Base-by-base conservation (phyloP, 1,140 invertebrate genomes). In the Psix sp. region DNA sequence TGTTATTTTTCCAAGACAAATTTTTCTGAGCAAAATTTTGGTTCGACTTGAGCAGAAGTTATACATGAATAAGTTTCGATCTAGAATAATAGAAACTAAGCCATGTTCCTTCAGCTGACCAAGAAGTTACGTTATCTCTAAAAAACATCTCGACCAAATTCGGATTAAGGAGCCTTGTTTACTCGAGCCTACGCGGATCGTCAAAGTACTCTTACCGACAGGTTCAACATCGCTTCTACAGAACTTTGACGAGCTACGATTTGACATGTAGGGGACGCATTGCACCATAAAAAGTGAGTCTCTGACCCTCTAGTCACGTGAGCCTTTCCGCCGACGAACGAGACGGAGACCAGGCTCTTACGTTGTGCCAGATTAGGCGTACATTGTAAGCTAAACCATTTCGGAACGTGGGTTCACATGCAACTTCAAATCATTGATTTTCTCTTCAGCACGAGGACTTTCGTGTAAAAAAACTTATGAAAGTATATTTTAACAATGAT, bases 211-310 rank as follows among this genome's bases (percentile, higher is more conserved):
- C 17, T 39, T 42, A 16, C n/a, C 11, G 31, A 45, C 68, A 72
- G 68, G 68, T 72, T 57, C 40, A 31, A 52, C 10, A 16, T 49
- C 16, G 26, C 54, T 51, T 11, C 17, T 65, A 31, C 35, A 20
- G 31, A 33, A 33, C 29, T 35, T 66, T 70, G 56, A 56, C 56
- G 40, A 57, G 56, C 51, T 31, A 33, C 20, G 43, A 45, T 66
- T 40, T 26, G 66, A 67, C 66, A 49, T 43, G 39, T 14, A 65
- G 45, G 49, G 60, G 31, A 70, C 43, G 48, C 36, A 48, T 60
- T 52, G 39, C 63, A 15, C 35, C 71, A 62, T 74, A 48, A 74
- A 68, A 56, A 62, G 29, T 43, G 36, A 36, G 20, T 71, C 46
- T 43, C 48, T 42, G 57, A 62, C 52, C 52, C 56, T 24, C 63